Conservation (phyloP, 2,113 vertebrate genomes). For the Elachura formosa region DNA sequence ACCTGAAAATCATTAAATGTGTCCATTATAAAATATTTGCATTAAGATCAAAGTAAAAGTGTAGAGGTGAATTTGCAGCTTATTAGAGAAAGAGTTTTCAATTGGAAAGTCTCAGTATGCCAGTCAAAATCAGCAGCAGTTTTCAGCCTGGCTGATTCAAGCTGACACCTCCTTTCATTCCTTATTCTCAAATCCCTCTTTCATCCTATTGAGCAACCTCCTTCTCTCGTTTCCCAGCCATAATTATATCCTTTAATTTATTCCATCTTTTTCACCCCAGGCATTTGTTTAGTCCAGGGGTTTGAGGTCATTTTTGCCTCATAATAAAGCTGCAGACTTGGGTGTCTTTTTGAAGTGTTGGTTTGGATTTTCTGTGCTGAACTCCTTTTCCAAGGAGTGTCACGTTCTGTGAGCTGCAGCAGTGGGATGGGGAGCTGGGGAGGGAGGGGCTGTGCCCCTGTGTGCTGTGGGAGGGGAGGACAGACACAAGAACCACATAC, state of each 20-base stretch:
- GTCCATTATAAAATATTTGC: constrained; percentile 55
- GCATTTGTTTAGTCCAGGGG: constrained; percentile 12
- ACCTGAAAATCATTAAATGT: constrained; percentile 58
- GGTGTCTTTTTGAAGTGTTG: background rate
- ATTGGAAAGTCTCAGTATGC: background rate
- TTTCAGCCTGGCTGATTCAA: constrained; percentile 33
- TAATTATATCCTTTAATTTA: constrained; percentile 40
- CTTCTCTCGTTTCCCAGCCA: background rate
- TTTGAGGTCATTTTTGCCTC: background rate
- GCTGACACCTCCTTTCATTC: constrained; percentile 46
- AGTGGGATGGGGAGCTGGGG: background rate
- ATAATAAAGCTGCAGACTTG: background rate
- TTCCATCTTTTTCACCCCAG: constrained; percentile 15
- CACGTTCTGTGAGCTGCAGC: background rate
- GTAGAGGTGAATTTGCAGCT: constrained; percentile 16
- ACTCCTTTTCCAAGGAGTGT: background rate
- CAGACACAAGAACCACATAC: fast-evolving
- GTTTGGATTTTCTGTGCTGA: constrained; percentile 17
- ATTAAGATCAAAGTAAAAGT: constrained; percentile 20
- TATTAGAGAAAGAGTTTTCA: constrained; percentile 23
- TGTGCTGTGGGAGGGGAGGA: background rate
- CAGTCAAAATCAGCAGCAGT: constrained; percentile 27
- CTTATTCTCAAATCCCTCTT: constrained; percentile 19
- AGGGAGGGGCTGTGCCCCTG: background rate
- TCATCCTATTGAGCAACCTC: background rate